Conservation (phyloP, 2,113 vertebrate genomes). For the Indicator indicator region DNA sequence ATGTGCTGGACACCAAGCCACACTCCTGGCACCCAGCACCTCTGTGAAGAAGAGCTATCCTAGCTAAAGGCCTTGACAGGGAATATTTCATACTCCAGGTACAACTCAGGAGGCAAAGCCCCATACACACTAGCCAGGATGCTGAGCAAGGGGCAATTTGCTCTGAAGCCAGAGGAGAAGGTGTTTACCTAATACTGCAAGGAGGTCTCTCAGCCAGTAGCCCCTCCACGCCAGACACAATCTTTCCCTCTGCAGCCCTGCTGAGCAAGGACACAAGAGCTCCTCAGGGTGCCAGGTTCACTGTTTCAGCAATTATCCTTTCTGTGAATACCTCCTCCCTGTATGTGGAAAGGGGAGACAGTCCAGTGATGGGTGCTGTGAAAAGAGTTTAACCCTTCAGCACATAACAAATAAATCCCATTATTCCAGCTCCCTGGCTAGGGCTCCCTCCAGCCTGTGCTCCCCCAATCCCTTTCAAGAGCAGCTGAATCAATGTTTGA, state of each 20-base stretch:
- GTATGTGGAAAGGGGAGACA: not conserved
- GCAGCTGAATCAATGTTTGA: slow-evolving; percentile 77
- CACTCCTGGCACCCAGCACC: not conserved
- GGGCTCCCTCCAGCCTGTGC: not conserved
- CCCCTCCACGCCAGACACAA: not conserved
- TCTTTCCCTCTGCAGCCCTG: not conserved
- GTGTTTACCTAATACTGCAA: not conserved
- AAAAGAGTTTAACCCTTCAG: slow-evolving; percentile 72
- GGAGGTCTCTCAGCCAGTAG: not conserved
- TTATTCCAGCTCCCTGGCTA: slow-evolving; percentile 13
- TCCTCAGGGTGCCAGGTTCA: slow-evolving; percentile 22
- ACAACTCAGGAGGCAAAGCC: not conserved
- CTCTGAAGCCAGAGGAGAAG: not conserved
- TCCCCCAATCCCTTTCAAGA: slow-evolving; percentile 21
- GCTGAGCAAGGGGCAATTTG: fast-evolving
- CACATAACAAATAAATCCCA: slow-evolving; percentile 21
- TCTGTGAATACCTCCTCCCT: slow-evolving; percentile 51
- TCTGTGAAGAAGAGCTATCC: not conserved
- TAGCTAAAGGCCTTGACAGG: not conserved
- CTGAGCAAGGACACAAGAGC: not conserved
- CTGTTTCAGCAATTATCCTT: slow-evolving; percentile 57
- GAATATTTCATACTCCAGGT: not conserved
- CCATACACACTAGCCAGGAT: fast-evolving
- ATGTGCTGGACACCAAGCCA: not conserved
- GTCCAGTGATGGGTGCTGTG: not conserved